Evolutionary conservation across 1,140 invertebrate species (phyloP).

Genomic region (Sycophila sp.): DNA sequence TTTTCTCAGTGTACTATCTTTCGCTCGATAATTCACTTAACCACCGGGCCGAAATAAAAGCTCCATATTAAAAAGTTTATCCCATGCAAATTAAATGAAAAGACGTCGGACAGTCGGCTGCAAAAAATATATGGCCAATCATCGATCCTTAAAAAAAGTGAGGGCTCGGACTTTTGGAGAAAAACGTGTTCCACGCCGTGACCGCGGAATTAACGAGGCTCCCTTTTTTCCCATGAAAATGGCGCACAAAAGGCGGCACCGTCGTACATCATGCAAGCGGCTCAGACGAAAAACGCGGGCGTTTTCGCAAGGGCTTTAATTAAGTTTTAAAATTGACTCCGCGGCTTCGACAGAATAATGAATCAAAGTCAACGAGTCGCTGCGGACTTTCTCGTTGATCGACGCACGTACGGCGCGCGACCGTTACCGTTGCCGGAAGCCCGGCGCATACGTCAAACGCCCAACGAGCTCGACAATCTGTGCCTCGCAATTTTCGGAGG

Average conservation of each 20-base stretch:
- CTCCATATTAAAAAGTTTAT: no score
- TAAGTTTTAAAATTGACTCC: slow-evolving; percentile 27
- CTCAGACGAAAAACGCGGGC: neutral
- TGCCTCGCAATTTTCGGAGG: no score
- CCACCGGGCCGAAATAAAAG: slow-evolving; percentile 12
- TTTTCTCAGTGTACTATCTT: no score
- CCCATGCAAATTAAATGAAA: no score
- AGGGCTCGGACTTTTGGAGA: neutral
- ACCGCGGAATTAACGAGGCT: neutral
- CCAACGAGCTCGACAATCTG: neutral
- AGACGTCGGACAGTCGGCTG: no score
- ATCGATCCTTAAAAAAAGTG: no score
- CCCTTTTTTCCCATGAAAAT: neutral
- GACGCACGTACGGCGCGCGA: neutral
- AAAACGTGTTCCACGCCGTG: neutral
- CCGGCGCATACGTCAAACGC: slow-evolving; percentile 7
- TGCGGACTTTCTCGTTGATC: slow-evolving; percentile 26
- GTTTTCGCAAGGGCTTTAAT: slow-evolving; percentile 9
- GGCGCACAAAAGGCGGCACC: neutral
- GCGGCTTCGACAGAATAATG: slow-evolving; percentile 16
- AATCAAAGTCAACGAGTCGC: slow-evolving; percentile 33
- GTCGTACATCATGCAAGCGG: neutral
- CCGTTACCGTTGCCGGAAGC: slow-evolving; percentile 31
- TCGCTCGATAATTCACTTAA: slow-evolving; percentile 35
- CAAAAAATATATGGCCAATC: neutral